Percentiles rank a stretch among this genome's conserved stretches.
These are phyloP conservation scores for Piscicola geometra DNA, from an alignment of 2,888 invertebrate species.

Conservation along the genomic window DNA sequence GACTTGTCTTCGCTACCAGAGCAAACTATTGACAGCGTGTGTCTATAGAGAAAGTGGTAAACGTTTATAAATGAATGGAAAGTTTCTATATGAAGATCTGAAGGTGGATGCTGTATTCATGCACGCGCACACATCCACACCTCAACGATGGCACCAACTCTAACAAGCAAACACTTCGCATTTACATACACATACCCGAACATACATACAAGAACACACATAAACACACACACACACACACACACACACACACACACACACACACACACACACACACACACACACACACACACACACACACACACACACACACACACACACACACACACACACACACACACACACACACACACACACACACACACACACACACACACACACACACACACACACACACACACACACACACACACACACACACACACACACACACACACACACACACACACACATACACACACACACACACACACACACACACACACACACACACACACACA, in stretches of 20 bases:
- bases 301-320: conserved; percentile 19
- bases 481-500: conserved; percentile 19
- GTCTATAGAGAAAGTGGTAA: too few relatives aligned
- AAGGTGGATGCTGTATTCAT: too few relatives aligned
- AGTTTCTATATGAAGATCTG: too few relatives aligned
- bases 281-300: conserved; percentile 19
- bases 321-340: conserved; percentile 19
- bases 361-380: conserved; percentile 19
- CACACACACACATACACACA: conserved; percentile 18
- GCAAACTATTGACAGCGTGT: too few relatives aligned
- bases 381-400: conserved; percentile 19
- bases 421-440: conserved; percentile 19
- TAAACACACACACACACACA: conserved; percentile 16
- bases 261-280: conserved; percentile 19
- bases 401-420: conserved; percentile 19
- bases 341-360: conserved; percentile 19
- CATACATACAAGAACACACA: conserved; percentile 12
- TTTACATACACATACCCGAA: conserved; percentile 6
- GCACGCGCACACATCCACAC: conserved; percentile 16
- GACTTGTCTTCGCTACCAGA: too few relatives aligned
- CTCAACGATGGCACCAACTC: background rate
- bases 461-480: conserved; percentile 19
- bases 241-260: conserved; percentile 19
- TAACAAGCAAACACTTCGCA: background rate
- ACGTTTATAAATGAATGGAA: too few relatives aligned